These are phyloP conservation scores for Drosophila nasuta DNA, from an alignment of 1,140 invertebrate species.

Conservation along the genomic window DNA sequence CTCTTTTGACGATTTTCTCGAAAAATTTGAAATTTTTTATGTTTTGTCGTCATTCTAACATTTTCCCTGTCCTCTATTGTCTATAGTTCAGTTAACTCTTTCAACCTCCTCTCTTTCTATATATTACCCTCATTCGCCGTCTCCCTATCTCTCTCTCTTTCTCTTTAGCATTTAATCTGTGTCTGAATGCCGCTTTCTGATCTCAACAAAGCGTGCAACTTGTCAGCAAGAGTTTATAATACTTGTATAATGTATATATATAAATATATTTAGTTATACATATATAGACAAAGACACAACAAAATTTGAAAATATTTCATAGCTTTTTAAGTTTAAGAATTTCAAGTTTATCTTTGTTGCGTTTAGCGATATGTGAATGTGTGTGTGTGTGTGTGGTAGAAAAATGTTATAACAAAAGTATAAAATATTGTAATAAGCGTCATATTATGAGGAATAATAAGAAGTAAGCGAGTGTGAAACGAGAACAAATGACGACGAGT, in stretches of 20 bases:
- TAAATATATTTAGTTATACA: conserved; percentile 1
- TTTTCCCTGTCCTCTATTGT: conserved; percentile 18
- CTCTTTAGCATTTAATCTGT: background rate
- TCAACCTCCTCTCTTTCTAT: background rate
- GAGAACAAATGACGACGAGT: conserved; percentile 3
- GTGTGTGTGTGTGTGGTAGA: background rate
- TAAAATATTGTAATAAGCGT: conserved; percentile 1
- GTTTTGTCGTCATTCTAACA: background rate
- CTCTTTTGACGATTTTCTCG: conserved; percentile 23
- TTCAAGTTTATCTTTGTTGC: conserved; percentile 18
- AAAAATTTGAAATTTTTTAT: conserved; percentile 25
- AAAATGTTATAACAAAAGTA: background rate
- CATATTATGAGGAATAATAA: background rate
- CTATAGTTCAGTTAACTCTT: conserved; percentile 11
- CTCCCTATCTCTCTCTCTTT: background rate
- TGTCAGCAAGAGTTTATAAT: conserved; percentile 14
- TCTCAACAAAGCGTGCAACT: conserved; percentile 11
- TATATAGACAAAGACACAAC: conserved; percentile 20
- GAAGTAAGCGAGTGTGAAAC: background rate
- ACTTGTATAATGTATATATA: conserved; percentile 10
- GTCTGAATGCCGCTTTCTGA: conserved; percentile 3
- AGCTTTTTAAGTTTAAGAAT: conserved; percentile 12
- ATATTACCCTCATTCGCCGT: background rate
- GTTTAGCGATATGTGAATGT: conserved; percentile 36
- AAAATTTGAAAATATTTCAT: conserved; percentile 15